Evolutionary conservation across 2,797 vertebrate genomes (phyloP), one percentile per base, ranked within the genome.

Genomic region (Alauda arvensis): DNA sequence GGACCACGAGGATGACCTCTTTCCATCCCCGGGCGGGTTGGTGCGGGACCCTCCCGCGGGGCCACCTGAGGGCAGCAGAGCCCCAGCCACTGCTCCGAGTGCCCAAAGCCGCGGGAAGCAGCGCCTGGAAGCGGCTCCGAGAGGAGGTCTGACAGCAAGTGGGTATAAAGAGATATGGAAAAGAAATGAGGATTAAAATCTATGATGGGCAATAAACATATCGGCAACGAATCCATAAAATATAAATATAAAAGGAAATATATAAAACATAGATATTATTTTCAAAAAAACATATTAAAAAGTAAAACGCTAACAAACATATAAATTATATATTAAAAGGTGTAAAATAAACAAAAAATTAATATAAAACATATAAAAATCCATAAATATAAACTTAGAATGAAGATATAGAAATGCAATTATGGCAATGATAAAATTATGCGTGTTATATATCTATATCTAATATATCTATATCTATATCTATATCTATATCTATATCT

Each of bases 61-160:
- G 28, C 92, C 94, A 85, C 88, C 62, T 83, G 95, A 77, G 89
- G 95, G 95, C 95, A 94, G 94, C 93, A 95, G 77, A 95, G 79
- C 83, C 93, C 91, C 87, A 72, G 93, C 23, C 86, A 95, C 74
- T 26, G 68, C 59, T 37, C 20, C 59, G 5, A 5, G 1, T 8
- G 8, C 39, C 14, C 4, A 3, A 4, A 2, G 10, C 33, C 11
- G 0, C 31, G n/a, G 48, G 45, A 21, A 57, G 10, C 45, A 6
- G 61, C 26, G 0, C 25, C 45, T 23, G 28, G 12, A 18, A 21
- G 39, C 6, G 18, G 34, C 29, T 71, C 10, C 51, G 5, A 2
- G 18, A 11, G 13, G 34, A 19, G 34, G 23, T 8, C 37, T 13
- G 37, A 33, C 14, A 59, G 28, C 28, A 8, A 0, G 3, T 3